Conservation (phyloP, 1,140 invertebrate genomes). For the Trichonephila clavipes region DNA sequence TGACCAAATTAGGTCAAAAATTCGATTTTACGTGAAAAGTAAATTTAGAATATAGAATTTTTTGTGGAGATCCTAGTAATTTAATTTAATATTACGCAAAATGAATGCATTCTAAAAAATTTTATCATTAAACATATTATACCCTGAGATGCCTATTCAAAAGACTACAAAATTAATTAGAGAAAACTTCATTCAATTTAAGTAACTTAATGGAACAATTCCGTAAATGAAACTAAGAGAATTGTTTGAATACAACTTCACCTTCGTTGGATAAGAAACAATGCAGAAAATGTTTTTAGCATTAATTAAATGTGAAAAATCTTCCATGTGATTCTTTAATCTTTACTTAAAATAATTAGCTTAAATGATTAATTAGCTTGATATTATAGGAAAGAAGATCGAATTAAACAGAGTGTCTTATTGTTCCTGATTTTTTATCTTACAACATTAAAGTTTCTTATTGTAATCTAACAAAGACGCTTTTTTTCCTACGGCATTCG, state of each 20-base stretch:
- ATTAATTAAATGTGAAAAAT: slow-evolving; percentile 20
- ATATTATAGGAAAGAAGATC: neutral
- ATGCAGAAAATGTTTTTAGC: slow-evolving; percentile 1
- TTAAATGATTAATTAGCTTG: slow-evolving; percentile 22
- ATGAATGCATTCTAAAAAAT: no score
- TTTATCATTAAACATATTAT: no score
- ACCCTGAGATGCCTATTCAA: no score
- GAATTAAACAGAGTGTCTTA: neutral
- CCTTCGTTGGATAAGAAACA: neutral
- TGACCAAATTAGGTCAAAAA: no score
- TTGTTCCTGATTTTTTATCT: neutral
- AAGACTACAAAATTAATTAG: neutral
- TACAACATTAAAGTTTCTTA: neutral
- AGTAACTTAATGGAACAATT: neutral
- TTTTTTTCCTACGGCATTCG: neutral
- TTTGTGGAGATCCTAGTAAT: no score
- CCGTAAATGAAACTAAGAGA: neutral
- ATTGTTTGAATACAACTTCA: neutral
- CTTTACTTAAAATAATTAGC: slow-evolving; percentile 36
- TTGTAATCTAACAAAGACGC: neutral
- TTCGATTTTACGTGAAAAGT: no score
- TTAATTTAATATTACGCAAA: no score
- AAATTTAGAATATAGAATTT: no score
- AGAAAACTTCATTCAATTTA: neutral
- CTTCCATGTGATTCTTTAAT: neutral